phyloP scores from a whole-genome alignment of 2,888 invertebrate species.

The Baronia brevicornis region DNA sequence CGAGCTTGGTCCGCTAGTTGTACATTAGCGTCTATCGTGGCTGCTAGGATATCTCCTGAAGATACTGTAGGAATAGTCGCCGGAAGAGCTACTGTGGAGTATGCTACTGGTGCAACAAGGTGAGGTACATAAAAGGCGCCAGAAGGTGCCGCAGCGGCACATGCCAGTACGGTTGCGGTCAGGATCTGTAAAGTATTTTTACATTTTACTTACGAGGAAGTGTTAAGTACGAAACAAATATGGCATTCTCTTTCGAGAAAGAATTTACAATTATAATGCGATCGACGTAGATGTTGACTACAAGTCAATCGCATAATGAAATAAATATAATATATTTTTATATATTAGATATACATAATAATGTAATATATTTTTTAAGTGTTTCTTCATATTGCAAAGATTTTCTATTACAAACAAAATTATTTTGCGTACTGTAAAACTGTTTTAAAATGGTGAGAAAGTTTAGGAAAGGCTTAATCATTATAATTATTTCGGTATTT shows the following conservation, averaged over 20 bases:
- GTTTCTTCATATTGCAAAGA: constrained; percentile 1
- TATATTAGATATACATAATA: too few species aligned
- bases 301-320: constrained; percentile 10
- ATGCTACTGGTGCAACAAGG: constrained; percentile 17
- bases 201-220: neutral
- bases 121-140: constrained; percentile 19
- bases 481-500: too few species aligned
- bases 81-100: constrained; percentile 25
- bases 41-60: constrained; percentile 57
- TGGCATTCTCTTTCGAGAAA: constrained; percentile 4
- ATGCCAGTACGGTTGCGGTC: constrained; percentile 43
- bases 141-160: constrained; percentile 51
- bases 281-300: constrained; percentile 8
- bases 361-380: too few species aligned
- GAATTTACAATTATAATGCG: constrained; percentile 11
- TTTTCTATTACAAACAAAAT: constrained; percentile 2
- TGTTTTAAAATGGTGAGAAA: too few species aligned
- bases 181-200: constrained; percentile 38
- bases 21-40: constrained; percentile 52
- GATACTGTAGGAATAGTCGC: constrained; percentile 39
- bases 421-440: too few species aligned
- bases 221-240: neutral
- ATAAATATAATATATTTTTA: too few species aligned
- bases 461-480: too few species aligned
- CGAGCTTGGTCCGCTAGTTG: constrained; percentile 35